Percentiles rank a stretch among this genome's conserved stretches.
Evolutionary conservation across 2,797 vertebrate species (phyloP).

Genomic region (Esox lucius): DNA sequence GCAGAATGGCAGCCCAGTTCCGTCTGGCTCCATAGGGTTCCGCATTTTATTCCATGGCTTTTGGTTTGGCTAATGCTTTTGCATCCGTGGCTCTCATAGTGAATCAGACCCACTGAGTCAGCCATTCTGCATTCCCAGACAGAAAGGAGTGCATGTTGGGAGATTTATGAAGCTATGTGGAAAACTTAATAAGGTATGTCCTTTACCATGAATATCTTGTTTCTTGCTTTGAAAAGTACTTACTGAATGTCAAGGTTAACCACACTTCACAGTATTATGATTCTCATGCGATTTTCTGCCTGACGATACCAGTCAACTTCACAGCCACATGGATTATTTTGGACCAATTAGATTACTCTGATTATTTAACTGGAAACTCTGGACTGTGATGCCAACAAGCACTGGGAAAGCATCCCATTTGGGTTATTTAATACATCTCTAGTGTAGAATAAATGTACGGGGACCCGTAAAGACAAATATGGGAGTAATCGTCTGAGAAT

Average conservation of each 20-base stretch:
- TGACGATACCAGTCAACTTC: conserved; percentile 2
- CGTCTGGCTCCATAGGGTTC: no score
- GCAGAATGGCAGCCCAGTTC: not conserved
- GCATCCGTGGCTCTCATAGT: conserved; percentile 34
- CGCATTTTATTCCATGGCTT: not conserved
- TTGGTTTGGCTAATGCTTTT: conserved; percentile 21
- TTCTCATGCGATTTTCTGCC: conserved; percentile 33
- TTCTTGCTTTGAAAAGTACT: conserved; percentile 56
- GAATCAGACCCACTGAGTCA: conserved; percentile 40
- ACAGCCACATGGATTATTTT: conserved; percentile 24
- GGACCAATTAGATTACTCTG: conserved; percentile 23
- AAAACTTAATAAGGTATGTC: conserved; percentile 55
- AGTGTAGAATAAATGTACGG: conserved; percentile 37
- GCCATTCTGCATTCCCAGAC: conserved; percentile 56
- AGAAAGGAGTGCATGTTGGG: conserved; percentile 31
- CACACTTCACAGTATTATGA: conserved; percentile 29
- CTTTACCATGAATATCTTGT: conserved; percentile 50
- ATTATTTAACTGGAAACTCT: conserved; percentile 27
- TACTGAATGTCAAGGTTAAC: conserved; percentile 46
- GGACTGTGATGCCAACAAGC: not conserved
- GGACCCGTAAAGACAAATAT: conserved; percentile 25
- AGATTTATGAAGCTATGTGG: conserved; percentile 57
- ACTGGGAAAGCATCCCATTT: not conserved
- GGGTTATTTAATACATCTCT: conserved; percentile 22
- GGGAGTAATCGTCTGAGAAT: conserved; percentile 3